Evolutionary conservation across 2,797 vertebrate genomes (phyloP).

Genomic region (Sitta carolinensis): DNA sequence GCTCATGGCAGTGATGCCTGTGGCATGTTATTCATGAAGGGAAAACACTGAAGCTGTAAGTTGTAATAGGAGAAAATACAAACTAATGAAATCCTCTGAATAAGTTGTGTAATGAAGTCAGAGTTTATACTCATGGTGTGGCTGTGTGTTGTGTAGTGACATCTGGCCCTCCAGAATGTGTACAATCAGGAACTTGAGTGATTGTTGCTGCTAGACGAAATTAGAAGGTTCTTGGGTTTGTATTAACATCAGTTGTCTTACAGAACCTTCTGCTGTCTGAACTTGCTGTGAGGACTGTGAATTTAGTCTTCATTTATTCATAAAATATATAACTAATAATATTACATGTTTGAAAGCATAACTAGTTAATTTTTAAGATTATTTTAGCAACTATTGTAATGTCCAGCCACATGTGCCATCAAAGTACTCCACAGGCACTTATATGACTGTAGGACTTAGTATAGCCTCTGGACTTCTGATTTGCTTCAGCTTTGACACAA

Average conservation of each 20-base stretch:
- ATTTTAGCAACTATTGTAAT: accelerated
- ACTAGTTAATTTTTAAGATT: neutral
- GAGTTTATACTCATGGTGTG: neutral
- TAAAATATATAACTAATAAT: neutral
- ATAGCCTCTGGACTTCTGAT: neutral
- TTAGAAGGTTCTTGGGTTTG: neutral
- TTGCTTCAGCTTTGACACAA: neutral
- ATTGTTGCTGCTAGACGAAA: neutral
- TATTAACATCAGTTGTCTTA: neutral
- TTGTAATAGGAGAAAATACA: neutral
- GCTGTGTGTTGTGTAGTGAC: neutral
- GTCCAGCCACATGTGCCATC: neutral
- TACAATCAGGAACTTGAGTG: neutral
- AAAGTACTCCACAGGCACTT: neutral
- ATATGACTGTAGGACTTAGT: neutral
- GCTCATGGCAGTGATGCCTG: neutral
- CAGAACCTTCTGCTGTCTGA: neutral
- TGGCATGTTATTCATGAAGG: neutral
- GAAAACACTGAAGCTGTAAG: neutral
- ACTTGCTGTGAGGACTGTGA: neutral
- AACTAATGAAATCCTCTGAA: neutral
- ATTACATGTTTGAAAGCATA: neutral
- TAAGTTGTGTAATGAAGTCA: neutral
- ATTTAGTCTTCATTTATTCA: neutral
- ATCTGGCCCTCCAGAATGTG: neutral